These are phyloP conservation scores for Chrysocyon brachyurus DNA, from an alignment of 2,797 vertebrate genomes.

Conservation along the genomic window DNA sequence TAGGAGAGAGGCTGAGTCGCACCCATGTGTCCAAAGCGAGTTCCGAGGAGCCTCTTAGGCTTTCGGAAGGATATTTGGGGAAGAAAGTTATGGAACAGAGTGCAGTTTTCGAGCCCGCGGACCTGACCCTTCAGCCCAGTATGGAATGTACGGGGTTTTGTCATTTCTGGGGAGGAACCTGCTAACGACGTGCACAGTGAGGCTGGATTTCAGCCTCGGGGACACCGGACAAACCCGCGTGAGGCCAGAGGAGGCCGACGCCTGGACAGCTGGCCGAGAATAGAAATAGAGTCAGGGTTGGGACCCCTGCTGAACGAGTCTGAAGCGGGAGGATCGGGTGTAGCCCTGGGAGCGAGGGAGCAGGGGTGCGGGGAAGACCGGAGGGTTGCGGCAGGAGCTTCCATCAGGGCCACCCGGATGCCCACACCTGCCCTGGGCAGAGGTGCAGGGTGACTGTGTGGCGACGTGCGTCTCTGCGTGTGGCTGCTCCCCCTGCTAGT, in stretches of 20 bases:
- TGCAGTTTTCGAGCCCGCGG: too few relatives aligned
- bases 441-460: accelerated
- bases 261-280: not conserved
- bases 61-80: not conserved
- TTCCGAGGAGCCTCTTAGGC: not conserved
- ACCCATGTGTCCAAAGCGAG: not conserved
- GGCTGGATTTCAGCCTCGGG: accelerated
- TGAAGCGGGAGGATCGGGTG: accelerated
- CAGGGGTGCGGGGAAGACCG: not conserved
- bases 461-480: not conserved
- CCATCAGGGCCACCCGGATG: too few relatives aligned
- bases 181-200: accelerated
- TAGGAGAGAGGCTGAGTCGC: not conserved
- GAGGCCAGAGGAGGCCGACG: not conserved
- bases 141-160: not conserved
- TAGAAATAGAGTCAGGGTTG: not conserved
- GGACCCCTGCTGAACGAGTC: accelerated
- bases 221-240: not conserved
- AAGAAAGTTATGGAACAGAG: not conserved
- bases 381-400: not conserved
- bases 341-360: not conserved
- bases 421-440: accelerated
- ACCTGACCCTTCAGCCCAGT: not conserved
- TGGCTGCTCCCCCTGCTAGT: not conserved
- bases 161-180: not conserved